phyloP scores from a whole-genome alignment of 2,888 invertebrate species.

The Aphrophora alni region DNA sequence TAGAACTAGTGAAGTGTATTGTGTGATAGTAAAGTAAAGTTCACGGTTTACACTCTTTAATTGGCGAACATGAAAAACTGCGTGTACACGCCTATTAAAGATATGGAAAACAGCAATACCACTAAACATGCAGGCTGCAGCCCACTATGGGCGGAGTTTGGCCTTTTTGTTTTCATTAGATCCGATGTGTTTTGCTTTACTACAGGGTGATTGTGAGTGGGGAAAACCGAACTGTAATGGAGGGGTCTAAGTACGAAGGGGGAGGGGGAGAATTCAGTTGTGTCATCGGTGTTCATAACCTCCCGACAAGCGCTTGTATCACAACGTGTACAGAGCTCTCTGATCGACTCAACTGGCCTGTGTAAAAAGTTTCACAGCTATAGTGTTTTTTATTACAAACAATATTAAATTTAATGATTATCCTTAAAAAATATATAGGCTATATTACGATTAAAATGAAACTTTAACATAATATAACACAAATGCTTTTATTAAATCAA shows the following conservation, averaged over 20 bases:
- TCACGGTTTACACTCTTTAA: neutral
- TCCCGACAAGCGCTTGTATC: neutral
- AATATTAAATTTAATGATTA: too few species aligned
- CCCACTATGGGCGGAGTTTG: neutral
- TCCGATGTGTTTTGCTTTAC: neutral
- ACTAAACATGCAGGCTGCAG: neutral
- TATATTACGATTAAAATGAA: too few species aligned
- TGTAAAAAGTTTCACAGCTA: too few species aligned
- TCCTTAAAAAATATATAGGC: too few species aligned
- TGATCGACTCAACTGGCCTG: too few species aligned
- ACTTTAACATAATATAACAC: too few species aligned
- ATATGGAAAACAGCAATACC: neutral
- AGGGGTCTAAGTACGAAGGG: neutral
- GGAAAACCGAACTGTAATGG: neutral
- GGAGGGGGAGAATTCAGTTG: neutral
- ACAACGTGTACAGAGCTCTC: too few species aligned
- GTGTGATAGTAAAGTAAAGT: neutral
- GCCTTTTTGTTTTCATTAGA: constrained; percentile 2
- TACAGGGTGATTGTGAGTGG: neutral
- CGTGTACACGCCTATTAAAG: neutral
- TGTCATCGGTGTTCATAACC: neutral
- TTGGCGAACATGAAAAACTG: neutral
- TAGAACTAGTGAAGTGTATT: too few species aligned
- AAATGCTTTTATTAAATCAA: too few species aligned
- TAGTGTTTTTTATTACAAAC: too few species aligned